These are phyloP conservation scores for Vulpes ferrilata DNA, from an alignment of 2,113 vertebrate species.

Conservation along the genomic window DNA sequence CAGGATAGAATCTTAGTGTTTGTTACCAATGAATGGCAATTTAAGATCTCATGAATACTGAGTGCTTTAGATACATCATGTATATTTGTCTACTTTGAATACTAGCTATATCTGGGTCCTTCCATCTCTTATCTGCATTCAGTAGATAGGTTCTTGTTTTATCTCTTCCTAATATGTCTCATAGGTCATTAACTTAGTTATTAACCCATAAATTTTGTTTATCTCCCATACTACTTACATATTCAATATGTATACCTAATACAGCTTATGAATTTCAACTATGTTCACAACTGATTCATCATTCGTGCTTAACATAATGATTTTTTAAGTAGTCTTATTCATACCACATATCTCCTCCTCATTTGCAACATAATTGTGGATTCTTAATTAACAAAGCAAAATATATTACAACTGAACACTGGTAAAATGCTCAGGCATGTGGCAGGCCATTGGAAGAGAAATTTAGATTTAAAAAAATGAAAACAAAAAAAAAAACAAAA, in stretches of 20 bases:
- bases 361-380: background rate
- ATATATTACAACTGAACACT: background rate
- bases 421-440: background rate
- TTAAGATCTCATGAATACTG: background rate
- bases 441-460: background rate
- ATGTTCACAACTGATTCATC: background rate
- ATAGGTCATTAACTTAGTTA: background rate
- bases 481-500: too few relatives aligned
- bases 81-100: background rate
- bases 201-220: background rate
- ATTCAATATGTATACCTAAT: background rate
- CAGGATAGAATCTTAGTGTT: too few relatives aligned
- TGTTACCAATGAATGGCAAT: background rate
- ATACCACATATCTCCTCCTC: background rate
- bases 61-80: accelerated
- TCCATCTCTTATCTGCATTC: background rate
- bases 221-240: background rate
- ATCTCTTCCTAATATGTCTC: background rate
- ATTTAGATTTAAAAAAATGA: background rate
- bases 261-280: background rate
- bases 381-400: background rate
- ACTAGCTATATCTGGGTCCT: background rate
- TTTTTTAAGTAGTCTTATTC: background rate
- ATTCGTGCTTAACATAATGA: background rate
- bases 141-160: background rate